Evolutionary conservation across 2,797 vertebrate species (phyloP), one percentile per base, ranked within the genome.

Genomic region (Ctenosaura bakeri): DNA sequence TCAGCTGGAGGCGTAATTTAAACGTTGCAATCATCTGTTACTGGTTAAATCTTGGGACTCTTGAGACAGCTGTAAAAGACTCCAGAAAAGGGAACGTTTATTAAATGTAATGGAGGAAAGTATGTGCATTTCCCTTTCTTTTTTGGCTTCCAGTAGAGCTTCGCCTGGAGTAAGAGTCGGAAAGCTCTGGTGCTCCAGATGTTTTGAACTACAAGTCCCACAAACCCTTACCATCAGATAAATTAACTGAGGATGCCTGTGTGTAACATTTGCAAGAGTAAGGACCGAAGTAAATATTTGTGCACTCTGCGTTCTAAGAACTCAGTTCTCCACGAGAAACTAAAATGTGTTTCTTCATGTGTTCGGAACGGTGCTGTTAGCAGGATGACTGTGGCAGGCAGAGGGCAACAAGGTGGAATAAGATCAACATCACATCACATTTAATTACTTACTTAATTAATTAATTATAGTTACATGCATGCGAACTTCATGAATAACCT

Each of bases 1-100:
- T 89, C 92, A 92, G 91, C 95, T 85, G 66, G 94, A 88, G 90
- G 94, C 92, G 89, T 91, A 76, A 91, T 93, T 94, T 91, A 90
- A 90, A 88, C 78, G 83, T 89, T 87, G 79, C 83, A 78, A n/a
- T 95, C 92, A 93, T 90, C 93, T 95, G 90, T 91, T 90, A 80
- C 92, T 94, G 92, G 80, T 64, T 90, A 91, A 78, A 90, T 90
- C 87, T 74, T 69, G 52, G 89, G 0, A 84, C 88, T 92, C 92
- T 91, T 4, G 93, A 93, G 87, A 92, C 85, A 85, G 74, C 82
- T 90, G 91, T 79, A 91, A 80, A 90, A 80, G 74, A 46, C 26
- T 89, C 74, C 88, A 71, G 74, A 46, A 83, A 87, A 71, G 79
- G 46, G 66, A 90, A 87, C n/a, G 83, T 90, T 87, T 83, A 87